Conservation (phyloP, 2,888 invertebrate species). For the Choreutis nemorana region DNA sequence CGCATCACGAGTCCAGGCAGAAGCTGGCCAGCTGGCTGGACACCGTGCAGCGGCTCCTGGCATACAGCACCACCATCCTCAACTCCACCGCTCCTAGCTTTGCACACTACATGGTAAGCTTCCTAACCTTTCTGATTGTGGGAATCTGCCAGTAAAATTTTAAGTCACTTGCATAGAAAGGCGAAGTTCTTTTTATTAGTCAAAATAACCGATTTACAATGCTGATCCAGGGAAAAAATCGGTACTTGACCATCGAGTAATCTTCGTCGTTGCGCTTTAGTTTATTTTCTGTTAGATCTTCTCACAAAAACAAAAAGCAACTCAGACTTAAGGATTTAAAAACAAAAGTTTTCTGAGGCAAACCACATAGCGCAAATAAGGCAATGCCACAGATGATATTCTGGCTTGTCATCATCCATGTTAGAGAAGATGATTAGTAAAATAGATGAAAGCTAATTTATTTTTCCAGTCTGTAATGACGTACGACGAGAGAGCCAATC, state of each 20-base stretch:
- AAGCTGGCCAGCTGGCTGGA: conserved; percentile 26
- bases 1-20: conserved; percentile 26
- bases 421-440: neutral
- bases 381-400: neutral
- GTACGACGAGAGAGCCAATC: conserved; percentile 24
- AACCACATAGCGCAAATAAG: too few relatives aligned
- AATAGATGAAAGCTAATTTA: neutral
- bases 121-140: neutral
- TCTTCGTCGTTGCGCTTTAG: too few relatives aligned
- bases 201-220: too few relatives aligned
- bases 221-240: too few relatives aligned
- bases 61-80: conserved; percentile 19
- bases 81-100: conserved; percentile 33
- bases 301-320: too few relatives aligned
- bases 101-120: conserved; percentile 43
- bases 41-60: conserved; percentile 20
- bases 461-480: conserved; percentile 27
- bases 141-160: too few relatives aligned
- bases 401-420: neutral
- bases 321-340: too few relatives aligned
- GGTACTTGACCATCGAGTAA: too few relatives aligned
- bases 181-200: too few relatives aligned
- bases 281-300: too few relatives aligned
- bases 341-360: too few relatives aligned
- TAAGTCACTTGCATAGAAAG: too few relatives aligned